Evolutionary conservation across 2,113 vertebrate genomes (phyloP), one percentile per base, ranked within the genome.

Genomic region (Mobula hypostoma): DNA sequence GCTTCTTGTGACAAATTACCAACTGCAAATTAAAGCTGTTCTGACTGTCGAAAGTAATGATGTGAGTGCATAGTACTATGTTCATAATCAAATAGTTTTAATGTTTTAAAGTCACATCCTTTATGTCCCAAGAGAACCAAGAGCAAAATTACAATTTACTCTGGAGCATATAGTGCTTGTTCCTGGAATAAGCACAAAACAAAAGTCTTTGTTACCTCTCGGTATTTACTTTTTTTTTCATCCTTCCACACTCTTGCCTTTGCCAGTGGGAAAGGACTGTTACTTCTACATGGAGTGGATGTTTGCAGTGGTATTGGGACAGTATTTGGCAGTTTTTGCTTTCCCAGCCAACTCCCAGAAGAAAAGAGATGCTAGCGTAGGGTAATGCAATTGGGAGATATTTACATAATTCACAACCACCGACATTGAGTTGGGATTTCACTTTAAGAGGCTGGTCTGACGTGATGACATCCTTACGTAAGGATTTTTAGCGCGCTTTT

Each of bases 1-100:
- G 97, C 97, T 97, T 97, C 97, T 97, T 97, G 97, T 97, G 97
- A 97, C 98, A 98, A 98, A 99, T 99, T 98, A 99, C 98, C 98
- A 97, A 97, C 96, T 98, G 97, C 98, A 98, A 98, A 99, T 99
- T 98, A 99, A 97, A 98, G 97, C 97, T 97, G 96, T 96, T 96
- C 94, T 61, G 87, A 96, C 95, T 95, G 61, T 94, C 32, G 94
- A 94, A 82, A 79, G 77, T 94, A 94, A 94, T 82, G 80, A 94
- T 94, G 66, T 82, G 61, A 56, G 70, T 93, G 56, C 56, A 40
- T 56, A 56, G 72, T 93, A 29, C 91, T 9, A 56, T 56, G 68
- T 95, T 94, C 95, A 96, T 94, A 95, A 95, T 96, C 95, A 97
- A 96, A 95, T 96, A 96, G 95, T 95, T 94, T 95, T 74, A 74